Evolutionary conservation across 2,888 invertebrate species (phyloP), one percentile per base, ranked within the genome.

Genomic region (Cheilosia urbana): DNA sequence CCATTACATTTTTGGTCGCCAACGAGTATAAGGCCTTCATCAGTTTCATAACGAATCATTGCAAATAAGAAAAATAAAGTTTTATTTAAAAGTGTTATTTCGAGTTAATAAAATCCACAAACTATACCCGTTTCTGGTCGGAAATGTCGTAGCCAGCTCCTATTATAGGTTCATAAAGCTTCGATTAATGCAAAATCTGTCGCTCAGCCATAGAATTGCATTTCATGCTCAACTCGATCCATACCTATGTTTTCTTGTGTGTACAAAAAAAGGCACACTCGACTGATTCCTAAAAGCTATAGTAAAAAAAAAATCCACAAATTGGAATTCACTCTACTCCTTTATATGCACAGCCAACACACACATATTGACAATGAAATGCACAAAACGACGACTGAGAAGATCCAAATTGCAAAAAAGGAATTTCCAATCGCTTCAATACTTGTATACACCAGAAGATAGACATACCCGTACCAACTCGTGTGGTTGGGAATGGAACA

Each of bases 311-410:
- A 76, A 71, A 60, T 71, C 37, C 15, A 55, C 69, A 82, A 81
- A 76, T 81, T 82, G 81, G 58, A 76, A 71, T 66, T 66, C 60
- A 45, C 71, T 60, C 51, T 49, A 42, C 34, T 58, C 2, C 55
- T 53, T 24, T 4, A 3, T 13, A 3, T 24, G 15, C 34, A 27
- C 27, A 27, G 27, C 6, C 27, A 4, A n/a, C 58, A 27, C 19
- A 62, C 17, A 27, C 34, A 11, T 17, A 53, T 3, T 37, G n/a
- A 27, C 30, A 72, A 53, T 5, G 60, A 15, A 58, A 21, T 51
- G 53, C 42, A 24, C 40, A 51, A 42, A 79, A 66, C 47, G 21
- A 21, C 13, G 13, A 51, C 15, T 13, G 47, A 49, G 40, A 62
- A 19, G 73, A 45, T 79, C 51, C 47, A 40, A 66, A 63, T 62